A percentile compares a stretch with the other conserved stretches of the same genome.
Evolutionary conservation across 2,888 invertebrate genomes (phyloP).

Genomic region (Agrochola lota): DNA sequence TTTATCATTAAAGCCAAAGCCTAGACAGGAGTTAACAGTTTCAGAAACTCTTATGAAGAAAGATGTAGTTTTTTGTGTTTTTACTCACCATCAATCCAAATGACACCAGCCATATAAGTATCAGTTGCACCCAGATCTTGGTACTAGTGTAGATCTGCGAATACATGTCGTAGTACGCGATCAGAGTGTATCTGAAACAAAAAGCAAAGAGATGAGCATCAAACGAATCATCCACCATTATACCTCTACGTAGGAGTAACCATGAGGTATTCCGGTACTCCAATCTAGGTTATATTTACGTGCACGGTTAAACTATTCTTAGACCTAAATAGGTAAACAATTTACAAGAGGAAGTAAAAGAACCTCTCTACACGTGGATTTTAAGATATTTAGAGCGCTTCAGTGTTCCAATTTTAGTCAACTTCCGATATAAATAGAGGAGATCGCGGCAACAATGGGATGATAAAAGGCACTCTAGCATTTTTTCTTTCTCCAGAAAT

Average conservation of each 20-base stretch:
- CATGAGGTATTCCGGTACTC: conserved; percentile 11
- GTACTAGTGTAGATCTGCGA: conserved; percentile 93
- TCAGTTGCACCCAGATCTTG: conserved; percentile 94
- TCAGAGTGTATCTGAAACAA: conserved; percentile 94
- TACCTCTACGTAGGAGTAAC: not conserved
- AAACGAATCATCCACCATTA: not conserved
- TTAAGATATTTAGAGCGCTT: conserved; percentile 39
- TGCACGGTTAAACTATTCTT: conserved; percentile 47
- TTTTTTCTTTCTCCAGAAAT: not conserved
- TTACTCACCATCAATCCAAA: conserved; percentile 92
- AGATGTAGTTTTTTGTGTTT: conserved; percentile 67
- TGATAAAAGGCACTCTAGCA: not conserved
- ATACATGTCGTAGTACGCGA: conserved; percentile 95
- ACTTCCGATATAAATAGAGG: conserved; percentile 23
- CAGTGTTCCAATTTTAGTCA: conserved; percentile 40
- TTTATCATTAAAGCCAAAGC: not conserved
- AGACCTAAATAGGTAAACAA: conserved; percentile 50
- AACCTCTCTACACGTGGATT: conserved; percentile 32
- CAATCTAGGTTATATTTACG: conserved; percentile 48
- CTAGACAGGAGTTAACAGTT: not conserved
- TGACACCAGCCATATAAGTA: conserved; percentile 95
- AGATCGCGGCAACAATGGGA: not conserved
- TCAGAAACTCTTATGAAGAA: not conserved
- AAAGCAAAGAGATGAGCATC: conserved; percentile 21
- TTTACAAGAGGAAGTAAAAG: conserved; percentile 34